These are phyloP conservation scores for Gonatopus flavifemur DNA, from an alignment of 1,140 invertebrate genomes.

Conservation along the genomic window DNA sequence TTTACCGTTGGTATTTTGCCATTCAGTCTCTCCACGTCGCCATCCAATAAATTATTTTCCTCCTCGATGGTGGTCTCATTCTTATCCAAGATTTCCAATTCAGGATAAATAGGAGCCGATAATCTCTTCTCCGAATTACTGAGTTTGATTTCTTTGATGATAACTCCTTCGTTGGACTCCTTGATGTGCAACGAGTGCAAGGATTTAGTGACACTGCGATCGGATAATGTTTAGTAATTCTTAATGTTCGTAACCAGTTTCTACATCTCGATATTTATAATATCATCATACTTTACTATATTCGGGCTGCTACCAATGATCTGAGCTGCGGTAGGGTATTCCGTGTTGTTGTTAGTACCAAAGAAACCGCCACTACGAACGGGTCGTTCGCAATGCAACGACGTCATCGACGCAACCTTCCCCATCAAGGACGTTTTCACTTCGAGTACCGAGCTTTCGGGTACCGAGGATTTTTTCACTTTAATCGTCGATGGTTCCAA, in stretches of 20 bases:
- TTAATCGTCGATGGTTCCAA: constrained; percentile 68
- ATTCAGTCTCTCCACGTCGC: constrained; percentile 47
- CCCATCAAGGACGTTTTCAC: constrained; percentile 37
- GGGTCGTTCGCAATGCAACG: constrained; percentile 44
- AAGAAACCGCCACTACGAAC: constrained; percentile 38
- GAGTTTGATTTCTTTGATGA: constrained; percentile 28
- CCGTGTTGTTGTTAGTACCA: constrained; percentile 72
- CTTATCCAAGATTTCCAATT: constrained; percentile 37
- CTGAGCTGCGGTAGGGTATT: constrained; percentile 75
- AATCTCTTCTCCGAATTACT: constrained; percentile 47
- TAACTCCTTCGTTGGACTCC: constrained; percentile 30
- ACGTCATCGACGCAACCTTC: constrained; percentile 41
- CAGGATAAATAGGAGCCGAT: constrained; percentile 50
- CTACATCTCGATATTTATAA: too few relatives aligned
- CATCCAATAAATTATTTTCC: constrained; percentile 51
- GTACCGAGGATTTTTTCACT: constrained; percentile 59
- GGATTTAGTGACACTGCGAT: constrained; percentile 32
- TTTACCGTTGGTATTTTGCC: constrained; percentile 49
- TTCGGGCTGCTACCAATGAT: constrained; percentile 65
- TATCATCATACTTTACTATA: constrained; percentile 56
- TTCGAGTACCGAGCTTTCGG: constrained; percentile 41
- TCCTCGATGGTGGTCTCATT: constrained; percentile 48
- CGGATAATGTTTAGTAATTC: too few relatives aligned
- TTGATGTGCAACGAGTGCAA: constrained; percentile 50
- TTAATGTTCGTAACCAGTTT: too few relatives aligned